Conservation (phyloP, 2,113 vertebrate genomes). For the Pterophyllum scalare region DNA sequence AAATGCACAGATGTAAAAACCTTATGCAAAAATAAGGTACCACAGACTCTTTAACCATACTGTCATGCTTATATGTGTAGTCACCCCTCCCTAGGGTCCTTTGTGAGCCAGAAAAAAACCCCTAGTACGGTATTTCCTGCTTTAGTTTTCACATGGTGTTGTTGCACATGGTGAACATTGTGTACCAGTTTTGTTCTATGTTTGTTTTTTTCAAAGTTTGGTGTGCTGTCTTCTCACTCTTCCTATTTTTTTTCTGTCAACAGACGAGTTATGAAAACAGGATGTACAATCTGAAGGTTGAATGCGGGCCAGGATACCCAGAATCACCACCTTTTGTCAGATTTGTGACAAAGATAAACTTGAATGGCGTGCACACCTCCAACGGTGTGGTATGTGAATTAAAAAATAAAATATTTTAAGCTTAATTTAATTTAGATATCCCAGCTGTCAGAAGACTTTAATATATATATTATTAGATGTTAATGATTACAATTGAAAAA, state of each 20-base stretch:
- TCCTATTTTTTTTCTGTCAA: constrained; percentile 22
- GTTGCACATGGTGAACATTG: neutral
- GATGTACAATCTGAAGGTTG: constrained; percentile 99
- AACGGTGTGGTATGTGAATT: constrained; percentile 94
- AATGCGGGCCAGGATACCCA: constrained; percentile 98
- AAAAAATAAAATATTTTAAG: neutral
- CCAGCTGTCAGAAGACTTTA: neutral
- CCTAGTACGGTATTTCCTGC: neutral
- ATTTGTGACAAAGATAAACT: constrained; percentile 99
- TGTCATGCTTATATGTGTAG: too few species aligned
- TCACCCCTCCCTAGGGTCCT: neutral
- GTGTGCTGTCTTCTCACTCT: neutral
- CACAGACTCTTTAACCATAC: neutral
- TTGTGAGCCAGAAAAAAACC: neutral
- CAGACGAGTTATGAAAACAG: constrained; percentile 99
- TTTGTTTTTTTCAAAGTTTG: neutral
- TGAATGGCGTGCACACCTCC: constrained; percentile 99
- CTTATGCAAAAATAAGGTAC: neutral
- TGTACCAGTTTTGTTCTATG: neutral
- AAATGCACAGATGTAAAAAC: neutral
- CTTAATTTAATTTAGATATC: neutral
- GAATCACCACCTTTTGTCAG: constrained; percentile 95
- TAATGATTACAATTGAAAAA: too few species aligned
- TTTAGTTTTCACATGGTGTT: neutral
- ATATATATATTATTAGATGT: neutral